Percentiles rank a stretch among this genome's conserved stretches.
Conservation (phyloP, 2,888 invertebrate genomes). For the Terebella lapidaria region DNA sequence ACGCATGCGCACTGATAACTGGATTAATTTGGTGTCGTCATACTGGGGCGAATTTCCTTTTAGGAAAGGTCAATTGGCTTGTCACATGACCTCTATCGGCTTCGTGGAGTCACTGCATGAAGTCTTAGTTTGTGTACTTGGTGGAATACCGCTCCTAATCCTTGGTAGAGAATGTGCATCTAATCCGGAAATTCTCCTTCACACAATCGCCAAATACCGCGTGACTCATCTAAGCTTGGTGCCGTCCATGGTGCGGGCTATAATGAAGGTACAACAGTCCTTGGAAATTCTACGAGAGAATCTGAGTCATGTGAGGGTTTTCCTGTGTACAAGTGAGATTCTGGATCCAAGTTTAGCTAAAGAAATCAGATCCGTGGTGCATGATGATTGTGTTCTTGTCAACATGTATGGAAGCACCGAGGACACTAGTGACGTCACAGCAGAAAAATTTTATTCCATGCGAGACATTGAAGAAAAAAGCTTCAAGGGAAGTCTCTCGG, state of each 20-base stretch:
- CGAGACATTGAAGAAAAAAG: constrained; percentile 29
- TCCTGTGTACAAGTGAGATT: constrained; percentile 2
- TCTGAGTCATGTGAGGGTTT: background rate
- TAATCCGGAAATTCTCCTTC: constrained; percentile 72
- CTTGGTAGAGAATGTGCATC: constrained; percentile 70
- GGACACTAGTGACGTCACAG: constrained; percentile 86
- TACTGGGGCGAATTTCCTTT: constrained; percentile 81
- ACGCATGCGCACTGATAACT: constrained; percentile 69
- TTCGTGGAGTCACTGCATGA: constrained; percentile 87
- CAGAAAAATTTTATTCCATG: constrained; percentile 63
- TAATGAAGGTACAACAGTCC: constrained; percentile 6
- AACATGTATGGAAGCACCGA: constrained; percentile 91
- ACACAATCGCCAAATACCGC: constrained; percentile 63
- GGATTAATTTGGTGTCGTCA: constrained; percentile 71
- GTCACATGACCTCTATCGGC: constrained; percentile 85
- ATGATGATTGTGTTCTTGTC: constrained; percentile 62
- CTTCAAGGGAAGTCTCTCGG: constrained; percentile 67
- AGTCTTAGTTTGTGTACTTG: constrained; percentile 78
- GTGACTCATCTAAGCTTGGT: constrained; percentile 61
- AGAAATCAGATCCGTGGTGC: constrained; percentile 52
- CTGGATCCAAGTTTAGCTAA: constrained; percentile 4
- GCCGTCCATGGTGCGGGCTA: constrained; percentile 66
- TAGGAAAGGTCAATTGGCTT: constrained; percentile 66
- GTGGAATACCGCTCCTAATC: constrained; percentile 68
- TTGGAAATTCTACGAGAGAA: too few species aligned